Conservation (phyloP, 2,888 invertebrate genomes). For the Mythimna ferrago region DNA sequence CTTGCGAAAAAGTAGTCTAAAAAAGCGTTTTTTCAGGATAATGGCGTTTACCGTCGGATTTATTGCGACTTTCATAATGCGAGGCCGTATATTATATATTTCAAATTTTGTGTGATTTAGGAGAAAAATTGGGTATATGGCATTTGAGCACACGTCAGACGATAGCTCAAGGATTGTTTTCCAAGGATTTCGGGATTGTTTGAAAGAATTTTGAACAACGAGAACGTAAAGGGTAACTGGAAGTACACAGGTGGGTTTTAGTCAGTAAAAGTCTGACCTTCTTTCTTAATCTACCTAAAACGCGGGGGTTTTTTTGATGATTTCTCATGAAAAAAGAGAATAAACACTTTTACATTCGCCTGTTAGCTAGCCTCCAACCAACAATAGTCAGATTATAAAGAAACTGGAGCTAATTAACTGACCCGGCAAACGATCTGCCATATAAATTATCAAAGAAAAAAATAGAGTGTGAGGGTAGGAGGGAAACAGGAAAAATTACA, state of each 20-base stretch:
- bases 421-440: no score
- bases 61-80: slow-evolving; percentile 34
- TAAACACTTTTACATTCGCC: no score
- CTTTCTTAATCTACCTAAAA: no score
- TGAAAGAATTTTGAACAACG: no score
- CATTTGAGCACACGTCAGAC: not conserved
- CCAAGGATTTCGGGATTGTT: not conserved
- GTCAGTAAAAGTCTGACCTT: not conserved
- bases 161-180: not conserved
- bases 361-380: no score
- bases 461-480: no score
- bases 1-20: slow-evolving; percentile 26
- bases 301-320: not conserved
- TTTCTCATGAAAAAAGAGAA: not conserved
- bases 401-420: no score
- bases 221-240: no score
- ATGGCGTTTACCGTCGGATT: slow-evolving; percentile 42
- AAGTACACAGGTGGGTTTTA: not conserved
- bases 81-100: slow-evolving; percentile 9
- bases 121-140: not conserved
- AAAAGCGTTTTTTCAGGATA: slow-evolving; percentile 39
- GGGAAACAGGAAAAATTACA: no score
- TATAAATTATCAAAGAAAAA: no score
- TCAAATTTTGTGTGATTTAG: not conserved
- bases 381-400: no score